Percentiles rank a stretch among this genome's conserved stretches.
Evolutionary conservation across 1,140 invertebrate genomes (phyloP).

Genomic region (Sitobion miscanthi): DNA sequence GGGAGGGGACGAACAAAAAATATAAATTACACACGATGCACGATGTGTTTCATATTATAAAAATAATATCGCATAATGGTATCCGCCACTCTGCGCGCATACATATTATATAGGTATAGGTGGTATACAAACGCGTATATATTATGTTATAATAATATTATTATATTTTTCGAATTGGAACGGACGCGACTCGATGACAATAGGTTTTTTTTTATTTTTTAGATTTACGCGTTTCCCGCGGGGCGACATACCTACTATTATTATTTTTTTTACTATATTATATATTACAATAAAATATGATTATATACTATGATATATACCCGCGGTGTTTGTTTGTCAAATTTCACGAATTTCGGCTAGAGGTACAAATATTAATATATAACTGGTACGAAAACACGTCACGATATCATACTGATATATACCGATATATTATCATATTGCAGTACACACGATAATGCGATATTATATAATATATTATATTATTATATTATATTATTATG

Average conservation of each 20-base stretch:
- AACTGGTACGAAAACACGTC: neutral
- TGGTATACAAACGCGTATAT: neutral
- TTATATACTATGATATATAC: neutral
- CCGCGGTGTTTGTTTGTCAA: neutral
- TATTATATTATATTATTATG: neutral
- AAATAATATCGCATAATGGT: neutral
- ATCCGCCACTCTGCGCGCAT: neutral
- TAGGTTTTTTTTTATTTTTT: neutral
- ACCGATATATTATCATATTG: neutral
- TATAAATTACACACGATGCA: neutral
- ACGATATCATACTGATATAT: neutral
- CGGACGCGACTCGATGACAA: conserved; percentile 7
- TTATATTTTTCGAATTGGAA: neutral
- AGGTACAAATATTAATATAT: neutral
- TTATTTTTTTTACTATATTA: neutral
- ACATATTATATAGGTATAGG: neutral
- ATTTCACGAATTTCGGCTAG: neutral
- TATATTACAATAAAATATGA: neutral
- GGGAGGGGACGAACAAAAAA: neutral
- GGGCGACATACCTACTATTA: neutral
- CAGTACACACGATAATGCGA: neutral
- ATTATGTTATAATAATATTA: neutral
- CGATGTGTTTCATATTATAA: neutral
- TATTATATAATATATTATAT: neutral
- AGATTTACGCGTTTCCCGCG: conserved; percentile 15